These are phyloP conservation scores for Caenorhabditis sinica DNA, from an alignment of 2,888 invertebrate genomes.

Conservation along the genomic window DNA sequence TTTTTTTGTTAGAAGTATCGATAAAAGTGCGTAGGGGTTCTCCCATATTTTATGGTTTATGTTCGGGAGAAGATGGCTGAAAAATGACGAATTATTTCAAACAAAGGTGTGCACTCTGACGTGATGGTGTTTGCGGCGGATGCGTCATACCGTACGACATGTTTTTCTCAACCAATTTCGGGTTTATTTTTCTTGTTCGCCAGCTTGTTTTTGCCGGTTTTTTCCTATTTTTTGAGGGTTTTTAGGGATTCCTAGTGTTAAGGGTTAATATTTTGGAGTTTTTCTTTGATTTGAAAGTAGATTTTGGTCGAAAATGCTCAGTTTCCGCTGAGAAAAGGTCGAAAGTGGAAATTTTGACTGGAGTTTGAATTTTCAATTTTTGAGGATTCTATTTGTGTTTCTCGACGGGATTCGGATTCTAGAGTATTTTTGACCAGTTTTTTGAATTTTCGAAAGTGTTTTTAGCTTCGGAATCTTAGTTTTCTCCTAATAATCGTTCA, in stretches of 20 bases:
- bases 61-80: neutral
- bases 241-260: too few species aligned
- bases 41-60: neutral
- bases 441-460: too few species aligned
- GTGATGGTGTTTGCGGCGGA: constrained; percentile 13
- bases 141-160: constrained; percentile 5
- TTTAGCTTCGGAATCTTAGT: too few species aligned
- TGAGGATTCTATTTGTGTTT: too few species aligned
- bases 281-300: too few species aligned
- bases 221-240: neutral
- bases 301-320: too few species aligned
- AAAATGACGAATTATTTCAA: neutral
- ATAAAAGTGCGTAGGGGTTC: neutral
- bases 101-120: constrained; percentile 24
- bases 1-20: neutral
- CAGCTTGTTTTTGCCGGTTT: constrained; percentile 4
- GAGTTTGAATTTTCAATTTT: too few species aligned
- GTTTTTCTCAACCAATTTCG: neutral
- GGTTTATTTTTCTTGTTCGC: neutral
- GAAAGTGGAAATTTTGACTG: too few species aligned
- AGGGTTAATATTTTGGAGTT: too few species aligned
- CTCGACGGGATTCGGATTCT: too few species aligned
- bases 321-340: too few species aligned
- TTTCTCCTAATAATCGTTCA: neutral
- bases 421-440: too few species aligned